Conservation (phyloP, 2,797 vertebrate genomes). For the Sciurus vulgaris region DNA sequence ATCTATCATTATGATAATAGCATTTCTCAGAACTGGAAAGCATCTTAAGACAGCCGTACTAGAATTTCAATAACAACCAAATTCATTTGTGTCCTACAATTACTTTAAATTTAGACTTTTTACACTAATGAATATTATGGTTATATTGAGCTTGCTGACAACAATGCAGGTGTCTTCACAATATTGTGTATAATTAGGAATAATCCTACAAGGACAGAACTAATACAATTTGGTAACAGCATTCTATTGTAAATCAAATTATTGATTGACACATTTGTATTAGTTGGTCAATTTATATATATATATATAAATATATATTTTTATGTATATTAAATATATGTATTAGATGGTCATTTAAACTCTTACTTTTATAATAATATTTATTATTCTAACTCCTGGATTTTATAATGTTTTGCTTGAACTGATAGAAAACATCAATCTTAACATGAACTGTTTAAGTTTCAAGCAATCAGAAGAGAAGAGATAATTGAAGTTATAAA, state of each 20-base stretch:
- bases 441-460: background rate
- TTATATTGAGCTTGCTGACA: background rate
- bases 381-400: background rate
- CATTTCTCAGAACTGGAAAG: background rate
- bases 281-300: background rate
- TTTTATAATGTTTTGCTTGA: background rate
- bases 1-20: slow-evolving; percentile 45
- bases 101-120: slow-evolving; percentile 27
- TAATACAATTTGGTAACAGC: background rate
- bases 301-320: background rate
- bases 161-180: background rate
- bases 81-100: slow-evolving; percentile 57
- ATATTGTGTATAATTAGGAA: background rate
- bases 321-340: background rate
- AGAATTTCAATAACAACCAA: background rate
- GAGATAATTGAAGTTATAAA: background rate
- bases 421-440: background rate
- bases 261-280: background rate
- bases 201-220: background rate
- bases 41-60: background rate
- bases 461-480: background rate
- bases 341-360: background rate
- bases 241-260: background rate
- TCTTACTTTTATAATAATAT: background rate
- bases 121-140: background rate